These are phyloP conservation scores for Ectemnius continuus DNA, from an alignment of 2,888 invertebrate species.

Conservation along the genomic window DNA sequence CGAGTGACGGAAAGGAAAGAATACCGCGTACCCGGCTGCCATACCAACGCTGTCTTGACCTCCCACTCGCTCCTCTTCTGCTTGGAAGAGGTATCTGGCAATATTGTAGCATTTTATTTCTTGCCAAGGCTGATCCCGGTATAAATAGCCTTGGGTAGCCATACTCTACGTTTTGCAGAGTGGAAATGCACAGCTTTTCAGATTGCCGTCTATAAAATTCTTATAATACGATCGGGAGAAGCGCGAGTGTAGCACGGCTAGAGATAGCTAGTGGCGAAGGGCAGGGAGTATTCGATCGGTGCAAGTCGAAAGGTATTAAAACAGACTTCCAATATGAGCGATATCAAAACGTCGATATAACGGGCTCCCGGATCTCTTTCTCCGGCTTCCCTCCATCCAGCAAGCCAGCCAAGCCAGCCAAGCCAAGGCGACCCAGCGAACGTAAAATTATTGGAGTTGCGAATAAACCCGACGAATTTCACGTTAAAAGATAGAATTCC, in stretches of 20 bases:
- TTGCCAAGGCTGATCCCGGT: not conserved
- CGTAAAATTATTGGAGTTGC: slow-evolving; percentile 49
- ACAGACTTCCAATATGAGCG: not conserved
- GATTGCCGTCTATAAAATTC: too few relatives aligned
- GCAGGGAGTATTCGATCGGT: not conserved
- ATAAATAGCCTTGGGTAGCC: not conserved
- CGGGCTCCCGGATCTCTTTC: slow-evolving; percentile 20
- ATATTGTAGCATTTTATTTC: not conserved
- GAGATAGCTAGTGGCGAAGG: too few relatives aligned
- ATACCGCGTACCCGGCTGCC: slow-evolving; percentile 15
- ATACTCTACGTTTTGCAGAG: too few relatives aligned
- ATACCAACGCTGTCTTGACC: slow-evolving; percentile 12
- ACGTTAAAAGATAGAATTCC: slow-evolving; percentile 65
- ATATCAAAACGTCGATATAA: not conserved
- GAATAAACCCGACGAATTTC: slow-evolving; percentile 64
- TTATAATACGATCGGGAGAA: too few relatives aligned
- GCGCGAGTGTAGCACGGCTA: too few relatives aligned
- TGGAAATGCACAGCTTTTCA: too few relatives aligned
- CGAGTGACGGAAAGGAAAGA: slow-evolving; percentile 27
- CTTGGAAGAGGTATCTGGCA: not conserved
- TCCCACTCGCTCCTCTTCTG: not conserved
- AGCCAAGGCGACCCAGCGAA: slow-evolving; percentile 29
- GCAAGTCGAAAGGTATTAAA: slow-evolving; percentile 27
- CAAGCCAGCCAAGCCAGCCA: too few relatives aligned
- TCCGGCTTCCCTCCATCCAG: not conserved